Conservation (phyloP, 2,888 invertebrate species). For the Erebia palarica region DNA sequence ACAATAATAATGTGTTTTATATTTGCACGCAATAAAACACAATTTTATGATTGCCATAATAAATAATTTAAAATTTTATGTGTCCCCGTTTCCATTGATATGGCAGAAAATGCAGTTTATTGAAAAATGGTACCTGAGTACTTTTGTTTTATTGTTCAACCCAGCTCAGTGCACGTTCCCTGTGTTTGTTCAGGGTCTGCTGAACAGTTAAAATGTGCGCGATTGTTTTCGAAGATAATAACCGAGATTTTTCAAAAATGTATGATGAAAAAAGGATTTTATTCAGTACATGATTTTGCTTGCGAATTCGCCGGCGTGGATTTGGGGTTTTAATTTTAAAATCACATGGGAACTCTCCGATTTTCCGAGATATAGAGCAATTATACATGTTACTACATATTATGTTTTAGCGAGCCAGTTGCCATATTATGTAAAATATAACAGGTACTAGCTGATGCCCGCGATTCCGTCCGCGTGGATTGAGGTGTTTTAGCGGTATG, state of each 20-base stretch:
- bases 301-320: no score
- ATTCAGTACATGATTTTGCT: no score
- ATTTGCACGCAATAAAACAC: slow-evolving; percentile 31
- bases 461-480: no score
- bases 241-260: not conserved
- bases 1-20: slow-evolving; percentile 23
- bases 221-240: slow-evolving; percentile 11
- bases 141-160: slow-evolving; percentile 16
- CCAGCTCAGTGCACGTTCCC: not conserved
- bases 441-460: no score
- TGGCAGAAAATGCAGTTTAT: slow-evolving; percentile 29
- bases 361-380: no score
- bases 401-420: no score
- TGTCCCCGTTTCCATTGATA: slow-evolving; percentile 29
- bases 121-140: slow-evolving; percentile 13
- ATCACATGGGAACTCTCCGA: no score
- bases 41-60: slow-evolving; percentile 35
- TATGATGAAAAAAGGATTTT: no score
- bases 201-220: slow-evolving; percentile 3
- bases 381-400: no score
- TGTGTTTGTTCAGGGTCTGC: slow-evolving; percentile 6
- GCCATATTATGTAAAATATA: no score
- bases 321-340: no score
- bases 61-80: slow-evolving; percentile 39
- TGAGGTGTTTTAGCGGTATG: no score